Conservation (phyloP, 1,140 invertebrate genomes). For the Teleogryllus occipitalis region DNA sequence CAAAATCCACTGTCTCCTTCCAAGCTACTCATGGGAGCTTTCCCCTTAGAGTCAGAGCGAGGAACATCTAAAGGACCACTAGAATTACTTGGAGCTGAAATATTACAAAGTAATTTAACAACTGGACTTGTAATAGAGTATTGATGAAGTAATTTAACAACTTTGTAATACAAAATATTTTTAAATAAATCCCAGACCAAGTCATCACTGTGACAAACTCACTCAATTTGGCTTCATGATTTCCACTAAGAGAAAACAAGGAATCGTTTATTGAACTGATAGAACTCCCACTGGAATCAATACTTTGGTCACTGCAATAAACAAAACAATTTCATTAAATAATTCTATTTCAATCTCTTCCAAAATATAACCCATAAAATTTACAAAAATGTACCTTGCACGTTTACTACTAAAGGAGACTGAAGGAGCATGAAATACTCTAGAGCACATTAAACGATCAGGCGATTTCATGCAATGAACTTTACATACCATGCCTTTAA, state of each 20-base stretch:
- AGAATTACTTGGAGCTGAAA: neutral
- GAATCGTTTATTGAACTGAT: constrained; percentile 32
- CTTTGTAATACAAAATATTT: no score
- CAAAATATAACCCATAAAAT: neutral
- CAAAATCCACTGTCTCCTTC: constrained; percentile 30
- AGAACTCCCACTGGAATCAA: constrained; percentile 31
- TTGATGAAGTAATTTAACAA: no score
- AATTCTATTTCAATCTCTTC: neutral
- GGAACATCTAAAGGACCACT: constrained; percentile 24
- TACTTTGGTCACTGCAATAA: constrained; percentile 30
- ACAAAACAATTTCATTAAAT: constrained; percentile 16
- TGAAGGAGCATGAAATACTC: constrained; percentile 46
- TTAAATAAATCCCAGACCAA: no score
- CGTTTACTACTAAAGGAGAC: neutral
- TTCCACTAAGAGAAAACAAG: constrained; percentile 8
- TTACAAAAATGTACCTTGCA: constrained; percentile 1
- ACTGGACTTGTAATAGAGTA: neutral
- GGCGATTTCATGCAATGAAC: constrained; percentile 55
- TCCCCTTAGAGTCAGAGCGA: constrained; percentile 6
- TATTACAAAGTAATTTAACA: neutral
- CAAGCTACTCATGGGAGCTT: constrained; percentile 15
- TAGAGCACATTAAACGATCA: constrained; percentile 60
- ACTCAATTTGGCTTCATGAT: constrained; percentile 13
- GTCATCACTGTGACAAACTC: neutral
- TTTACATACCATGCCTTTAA: constrained; percentile 72